Evolutionary conservation across 2,113 vertebrate genomes (phyloP), one percentile per base, ranked within the genome.

Genomic region (Bucco capensis): DNA sequence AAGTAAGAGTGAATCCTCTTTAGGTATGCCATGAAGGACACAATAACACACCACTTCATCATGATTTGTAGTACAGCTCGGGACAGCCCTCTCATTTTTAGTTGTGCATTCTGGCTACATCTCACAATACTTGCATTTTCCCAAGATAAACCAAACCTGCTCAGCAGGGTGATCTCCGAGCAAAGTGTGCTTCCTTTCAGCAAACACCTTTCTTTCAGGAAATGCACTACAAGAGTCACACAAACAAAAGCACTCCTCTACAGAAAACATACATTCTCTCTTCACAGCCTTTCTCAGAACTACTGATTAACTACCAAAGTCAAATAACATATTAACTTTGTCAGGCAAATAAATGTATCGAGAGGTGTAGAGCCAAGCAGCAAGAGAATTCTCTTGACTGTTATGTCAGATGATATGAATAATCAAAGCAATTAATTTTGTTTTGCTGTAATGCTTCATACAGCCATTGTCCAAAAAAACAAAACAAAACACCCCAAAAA

Each of bases 341-440:
- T 53, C 58, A 72, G 16, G n/a, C 44, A 74, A 93, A 88, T 15
- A 37, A 74, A 35, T 37, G 27, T 70, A 87, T 30, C 73, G 38
- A 93, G 71, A 58, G 25, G 5, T 62, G 21, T 56, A 81, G 2
- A 83, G 80, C 71, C 85, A 94, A 85, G 72, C 9, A 8, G 46
- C 18, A 93, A 66, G 93, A 93, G 17, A 75, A 67, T 31, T n/a
- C 56, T 86, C 78, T 40, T 92, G 40, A 87, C 31, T 83, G 10
- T 60, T 84, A 31, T 25, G 19, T 49, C 37, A 73, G 51, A 66
- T 62, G 5, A 73, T 53, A 28, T 62, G 38, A 89, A 76, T 30
- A 86, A 91, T 37, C 51, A 71, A 88, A 77, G 47, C 66, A 93
- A 95, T 88, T 89, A 66, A 93, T 76, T 79, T 38, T 65, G 71